Conservation (phyloP, 2,113 vertebrate species). For the Acrocephalus kingi region DNA sequence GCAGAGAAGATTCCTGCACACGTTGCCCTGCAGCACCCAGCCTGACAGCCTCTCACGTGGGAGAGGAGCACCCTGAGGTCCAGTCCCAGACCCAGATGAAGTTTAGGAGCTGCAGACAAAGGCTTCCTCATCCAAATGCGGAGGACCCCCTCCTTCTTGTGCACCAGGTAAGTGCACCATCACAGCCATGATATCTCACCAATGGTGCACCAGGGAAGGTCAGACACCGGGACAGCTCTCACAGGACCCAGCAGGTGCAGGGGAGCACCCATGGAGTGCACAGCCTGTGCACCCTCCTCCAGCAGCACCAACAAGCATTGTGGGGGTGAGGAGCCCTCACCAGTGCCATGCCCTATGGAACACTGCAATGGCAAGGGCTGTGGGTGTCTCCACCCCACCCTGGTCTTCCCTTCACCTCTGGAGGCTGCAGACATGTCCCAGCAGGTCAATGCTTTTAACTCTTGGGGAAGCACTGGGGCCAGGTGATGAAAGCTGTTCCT, state of each 20-base stretch:
- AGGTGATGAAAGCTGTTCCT: conserved; percentile 27
- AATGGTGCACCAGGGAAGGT: accelerated
- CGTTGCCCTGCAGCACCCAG: background rate
- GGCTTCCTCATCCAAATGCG: background rate
- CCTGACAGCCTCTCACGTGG: background rate
- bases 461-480: background rate
- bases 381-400: background rate
- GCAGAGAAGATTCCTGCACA: background rate
- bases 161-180: too few relatives aligned
- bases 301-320: background rate
- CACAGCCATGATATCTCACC: accelerated
- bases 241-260: background rate
- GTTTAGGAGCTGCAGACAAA: background rate
- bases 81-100: background rate
- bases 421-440: background rate
- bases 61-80: background rate
- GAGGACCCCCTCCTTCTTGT: background rate
- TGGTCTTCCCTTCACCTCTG: conserved; percentile 9
- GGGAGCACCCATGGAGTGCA: background rate
- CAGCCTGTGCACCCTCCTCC: background rate
- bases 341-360: background rate
- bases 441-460: background rate
- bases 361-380: background rate
- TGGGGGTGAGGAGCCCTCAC: accelerated
- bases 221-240: accelerated